Percentiles rank a stretch among this genome's conserved stretches.
Evolutionary conservation across 2,888 invertebrate genomes (phyloP).

Genomic region (Ectemnius lituratus): DNA sequence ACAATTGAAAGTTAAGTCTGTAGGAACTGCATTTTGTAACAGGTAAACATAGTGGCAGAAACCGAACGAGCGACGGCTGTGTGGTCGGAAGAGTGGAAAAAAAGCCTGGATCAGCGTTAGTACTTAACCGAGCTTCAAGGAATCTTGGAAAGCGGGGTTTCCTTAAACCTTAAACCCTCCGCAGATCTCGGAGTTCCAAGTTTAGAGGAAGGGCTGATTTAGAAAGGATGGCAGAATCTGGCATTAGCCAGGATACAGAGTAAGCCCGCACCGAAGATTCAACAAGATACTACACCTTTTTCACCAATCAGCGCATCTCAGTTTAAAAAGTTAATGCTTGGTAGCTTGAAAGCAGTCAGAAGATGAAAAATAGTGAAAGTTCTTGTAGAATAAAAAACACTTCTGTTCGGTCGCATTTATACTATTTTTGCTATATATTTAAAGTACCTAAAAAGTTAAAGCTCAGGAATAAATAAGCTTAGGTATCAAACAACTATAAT

Average conservation of each 20-base stretch:
- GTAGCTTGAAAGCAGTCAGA: too few relatives aligned
- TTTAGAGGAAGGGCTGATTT: conserved; percentile 71
- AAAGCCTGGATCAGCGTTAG: conserved; percentile 73
- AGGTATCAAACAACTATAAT: too few relatives aligned
- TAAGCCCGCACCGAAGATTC: conserved; percentile 81
- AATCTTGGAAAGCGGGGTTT: conserved; percentile 70
- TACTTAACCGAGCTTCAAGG: conserved; percentile 71
- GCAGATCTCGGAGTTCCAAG: conserved; percentile 71
- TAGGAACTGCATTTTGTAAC: conserved; percentile 54
- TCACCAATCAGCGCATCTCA: too few relatives aligned
- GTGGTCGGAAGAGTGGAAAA: conserved; percentile 59
- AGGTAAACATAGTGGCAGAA: conserved; percentile 16
- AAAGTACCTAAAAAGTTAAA: too few relatives aligned
- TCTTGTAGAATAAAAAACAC: too few relatives aligned
- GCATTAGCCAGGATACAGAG: conserved; percentile 71
- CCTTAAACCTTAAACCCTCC: conserved; percentile 76
- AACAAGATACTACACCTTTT: conserved; percentile 73
- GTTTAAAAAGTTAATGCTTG: too few relatives aligned
- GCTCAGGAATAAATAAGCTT: too few relatives aligned
- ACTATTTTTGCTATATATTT: too few relatives aligned
- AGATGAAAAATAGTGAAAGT: too few relatives aligned
- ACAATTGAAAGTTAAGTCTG: too few relatives aligned
- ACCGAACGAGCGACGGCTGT: conserved; percentile 74
- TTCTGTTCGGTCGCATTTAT: too few relatives aligned
- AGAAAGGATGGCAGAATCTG: conserved; percentile 55